Evolutionary conservation across 2,888 invertebrate species (phyloP).

Genomic region (Drosophila fulvimacula): DNA sequence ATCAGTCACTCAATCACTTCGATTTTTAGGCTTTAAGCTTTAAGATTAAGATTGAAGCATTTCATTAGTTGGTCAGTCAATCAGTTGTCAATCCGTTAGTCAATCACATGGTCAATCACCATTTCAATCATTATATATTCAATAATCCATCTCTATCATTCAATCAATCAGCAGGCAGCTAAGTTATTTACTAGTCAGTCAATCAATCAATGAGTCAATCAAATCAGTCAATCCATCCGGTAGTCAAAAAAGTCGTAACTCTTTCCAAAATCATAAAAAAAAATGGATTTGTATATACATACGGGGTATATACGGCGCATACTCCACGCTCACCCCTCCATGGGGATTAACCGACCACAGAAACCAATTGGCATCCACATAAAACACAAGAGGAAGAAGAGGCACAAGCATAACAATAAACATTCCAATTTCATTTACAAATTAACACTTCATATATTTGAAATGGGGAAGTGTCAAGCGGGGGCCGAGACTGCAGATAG

Average conservation of each 20-base stretch:
- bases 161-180: neutral
- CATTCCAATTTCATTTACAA: constrained; percentile 63
- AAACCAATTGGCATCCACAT: constrained; percentile 56
- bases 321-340: neutral
- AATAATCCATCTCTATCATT: neutral
- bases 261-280: too few relatives aligned
- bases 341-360: constrained; percentile 12
- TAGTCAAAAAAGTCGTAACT: too few relatives aligned
- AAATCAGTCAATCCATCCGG: neutral
- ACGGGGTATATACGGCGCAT: neutral
- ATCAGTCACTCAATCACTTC: neutral
- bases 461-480: constrained; percentile 55
- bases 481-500: constrained; percentile 4
- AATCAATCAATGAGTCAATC: neutral
- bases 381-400: constrained; percentile 47
- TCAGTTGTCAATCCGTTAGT: neutral
- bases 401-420: constrained; percentile 66
- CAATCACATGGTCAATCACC: neutral
- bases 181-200: neutral
- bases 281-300: too few relatives aligned
- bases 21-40: too few relatives aligned
- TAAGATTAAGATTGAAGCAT: too few relatives aligned
- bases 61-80: neutral
- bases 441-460: constrained; percentile 76
- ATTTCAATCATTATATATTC: neutral